Evolutionary conservation across 2,113 vertebrate genomes (phyloP).

Genomic region (Meleagris gallopavo): DNA sequence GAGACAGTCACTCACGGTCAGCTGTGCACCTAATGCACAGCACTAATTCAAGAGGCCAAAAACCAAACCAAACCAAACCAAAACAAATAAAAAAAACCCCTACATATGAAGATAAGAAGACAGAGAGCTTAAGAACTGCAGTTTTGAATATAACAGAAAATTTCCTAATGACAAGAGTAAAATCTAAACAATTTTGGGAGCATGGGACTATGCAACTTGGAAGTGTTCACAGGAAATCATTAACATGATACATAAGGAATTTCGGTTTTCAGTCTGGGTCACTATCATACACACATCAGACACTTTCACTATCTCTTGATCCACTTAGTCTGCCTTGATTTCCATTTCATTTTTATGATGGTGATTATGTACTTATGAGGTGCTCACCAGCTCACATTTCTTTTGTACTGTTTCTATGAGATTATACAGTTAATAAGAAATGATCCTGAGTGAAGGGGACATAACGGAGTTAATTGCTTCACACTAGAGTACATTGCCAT

Average conservation of each 20-base stretch:
- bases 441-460: constrained; percentile 35
- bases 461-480: constrained; percentile 70
- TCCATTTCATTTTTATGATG: background rate
- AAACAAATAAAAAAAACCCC: too few relatives aligned
- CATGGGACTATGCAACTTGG: background rate
- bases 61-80: too few relatives aligned
- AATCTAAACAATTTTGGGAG: background rate
- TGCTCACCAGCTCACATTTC: background rate
- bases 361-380: background rate
- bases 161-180: background rate
- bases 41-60: rapidly evolving
- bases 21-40: background rate
- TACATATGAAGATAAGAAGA: background rate
- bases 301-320: background rate
- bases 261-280: background rate
- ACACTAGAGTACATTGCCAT: constrained; percentile 46
- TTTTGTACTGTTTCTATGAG: background rate
- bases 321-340: background rate
- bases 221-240: background rate
- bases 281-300: background rate
- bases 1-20: background rate
- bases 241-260: rapidly evolving
- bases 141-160: background rate
- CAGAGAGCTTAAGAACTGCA: background rate
- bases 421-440: constrained; percentile 35